These are phyloP conservation scores for Suricata suricatta DNA, from an alignment of 2,113 vertebrate species.

Conservation along the genomic window DNA sequence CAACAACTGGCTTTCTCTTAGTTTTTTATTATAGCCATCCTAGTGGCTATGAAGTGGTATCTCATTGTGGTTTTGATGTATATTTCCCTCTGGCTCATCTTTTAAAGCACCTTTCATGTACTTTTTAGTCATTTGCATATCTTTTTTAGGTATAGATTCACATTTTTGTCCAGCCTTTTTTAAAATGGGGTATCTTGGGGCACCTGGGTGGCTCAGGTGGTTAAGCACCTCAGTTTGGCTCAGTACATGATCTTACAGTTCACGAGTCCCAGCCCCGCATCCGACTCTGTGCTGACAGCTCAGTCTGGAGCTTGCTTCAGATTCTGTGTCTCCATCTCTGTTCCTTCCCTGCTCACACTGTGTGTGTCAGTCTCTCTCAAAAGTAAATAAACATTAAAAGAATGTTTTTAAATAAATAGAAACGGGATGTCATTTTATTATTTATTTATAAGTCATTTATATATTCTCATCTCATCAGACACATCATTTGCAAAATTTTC, in stretches of 20 bases:
- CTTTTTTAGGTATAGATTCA: neutral
- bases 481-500: neutral
- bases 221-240: too few relatives aligned
- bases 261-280: too few relatives aligned
- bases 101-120: neutral
- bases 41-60: neutral
- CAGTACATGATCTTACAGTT: too few relatives aligned
- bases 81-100: neutral
- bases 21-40: neutral
- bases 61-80: neutral
- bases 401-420: too few relatives aligned
- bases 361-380: too few relatives aligned
- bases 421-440: neutral
- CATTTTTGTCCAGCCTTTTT: neutral
- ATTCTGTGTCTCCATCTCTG: too few relatives aligned
- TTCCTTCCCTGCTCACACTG: too few relatives aligned
- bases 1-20: neutral
- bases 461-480: neutral
- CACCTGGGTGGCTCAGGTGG: too few relatives aligned
- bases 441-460: neutral
- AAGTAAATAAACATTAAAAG: too few relatives aligned
- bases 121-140: neutral
- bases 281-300: too few relatives aligned
- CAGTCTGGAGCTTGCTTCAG: too few relatives aligned
- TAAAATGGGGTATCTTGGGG: neutral